phyloP scores from a whole-genome alignment of 2,113 vertebrate genomes.

The Recurvirostra avosetta region DNA sequence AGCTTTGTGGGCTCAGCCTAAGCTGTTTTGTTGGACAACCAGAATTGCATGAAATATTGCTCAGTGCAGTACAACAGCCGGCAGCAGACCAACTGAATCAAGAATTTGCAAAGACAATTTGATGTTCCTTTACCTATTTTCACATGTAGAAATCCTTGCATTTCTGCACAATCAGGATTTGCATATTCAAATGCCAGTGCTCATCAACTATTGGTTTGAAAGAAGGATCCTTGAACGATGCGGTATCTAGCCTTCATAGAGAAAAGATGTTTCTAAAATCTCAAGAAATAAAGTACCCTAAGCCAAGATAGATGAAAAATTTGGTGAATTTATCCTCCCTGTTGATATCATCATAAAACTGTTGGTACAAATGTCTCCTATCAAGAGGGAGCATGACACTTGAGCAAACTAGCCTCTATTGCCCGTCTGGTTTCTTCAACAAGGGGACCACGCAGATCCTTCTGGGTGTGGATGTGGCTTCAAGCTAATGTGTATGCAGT shows the following conservation, averaged over 20 bases:
- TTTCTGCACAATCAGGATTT: neutral
- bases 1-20: neutral
- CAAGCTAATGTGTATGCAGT: neutral
- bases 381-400: neutral
- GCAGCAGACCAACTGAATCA: neutral
- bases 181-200: neutral
- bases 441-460: neutral
- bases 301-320: neutral
- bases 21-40: neutral
- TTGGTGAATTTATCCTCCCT: neutral
- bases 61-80: neutral
- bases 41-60: neutral
- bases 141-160: neutral
- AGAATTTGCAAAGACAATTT: neutral
- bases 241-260: neutral
- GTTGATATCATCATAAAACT: neutral
- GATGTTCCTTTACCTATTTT: neutral
- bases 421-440: neutral
- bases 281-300: neutral
- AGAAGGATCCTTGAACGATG: neutral
- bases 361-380: neutral
- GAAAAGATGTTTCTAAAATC: neutral
- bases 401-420: neutral
- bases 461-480: neutral
- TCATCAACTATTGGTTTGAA: neutral